These are phyloP conservation scores for Lottia gigantea DNA, from an alignment of 2,888 invertebrate species.

Conservation along the genomic window DNA sequence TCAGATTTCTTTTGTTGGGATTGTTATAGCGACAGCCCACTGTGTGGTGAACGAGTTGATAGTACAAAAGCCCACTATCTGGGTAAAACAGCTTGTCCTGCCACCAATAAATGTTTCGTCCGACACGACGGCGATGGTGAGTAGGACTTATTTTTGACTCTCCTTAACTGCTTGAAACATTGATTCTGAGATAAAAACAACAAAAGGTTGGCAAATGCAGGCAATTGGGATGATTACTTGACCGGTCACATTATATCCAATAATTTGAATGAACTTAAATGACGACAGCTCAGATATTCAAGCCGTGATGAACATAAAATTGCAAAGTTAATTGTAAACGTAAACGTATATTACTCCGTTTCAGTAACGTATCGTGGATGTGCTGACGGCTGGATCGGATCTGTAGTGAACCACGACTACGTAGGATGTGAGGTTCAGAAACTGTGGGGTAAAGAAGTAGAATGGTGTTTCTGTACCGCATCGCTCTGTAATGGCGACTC, in stretches of 20 bases:
- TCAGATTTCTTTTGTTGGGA: conserved; percentile 40
- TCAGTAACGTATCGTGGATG: conserved; percentile 44
- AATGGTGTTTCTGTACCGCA: conserved; percentile 40
- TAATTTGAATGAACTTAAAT: background rate
- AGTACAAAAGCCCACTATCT: conserved; percentile 31
- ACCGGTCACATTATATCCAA: too few relatives aligned
- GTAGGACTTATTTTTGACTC: background rate
- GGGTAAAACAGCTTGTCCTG: conserved; percentile 29
- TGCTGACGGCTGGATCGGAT: conserved; percentile 44
- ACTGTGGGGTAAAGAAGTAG: conserved; percentile 29
- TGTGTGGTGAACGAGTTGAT: conserved; percentile 29
- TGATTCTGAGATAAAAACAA: too few relatives aligned
- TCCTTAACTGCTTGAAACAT: background rate
- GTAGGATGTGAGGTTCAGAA: conserved; percentile 34
- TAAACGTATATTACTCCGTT: too few relatives aligned
- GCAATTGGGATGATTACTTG: too few relatives aligned
- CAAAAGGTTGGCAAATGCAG: too few relatives aligned
- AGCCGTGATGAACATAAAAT: too few relatives aligned
- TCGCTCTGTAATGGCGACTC: conserved; percentile 35
- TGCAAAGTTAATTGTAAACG: too few relatives aligned
- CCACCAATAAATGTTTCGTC: conserved; percentile 38
- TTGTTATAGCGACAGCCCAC: conserved; percentile 34
- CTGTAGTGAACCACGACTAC: conserved; percentile 34
- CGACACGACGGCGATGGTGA: conserved; percentile 36
- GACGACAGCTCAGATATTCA: too few relatives aligned